Base-by-base conservation (phyloP, 2,113 vertebrate genomes). In the Archocentrus centrarchus region DNA sequence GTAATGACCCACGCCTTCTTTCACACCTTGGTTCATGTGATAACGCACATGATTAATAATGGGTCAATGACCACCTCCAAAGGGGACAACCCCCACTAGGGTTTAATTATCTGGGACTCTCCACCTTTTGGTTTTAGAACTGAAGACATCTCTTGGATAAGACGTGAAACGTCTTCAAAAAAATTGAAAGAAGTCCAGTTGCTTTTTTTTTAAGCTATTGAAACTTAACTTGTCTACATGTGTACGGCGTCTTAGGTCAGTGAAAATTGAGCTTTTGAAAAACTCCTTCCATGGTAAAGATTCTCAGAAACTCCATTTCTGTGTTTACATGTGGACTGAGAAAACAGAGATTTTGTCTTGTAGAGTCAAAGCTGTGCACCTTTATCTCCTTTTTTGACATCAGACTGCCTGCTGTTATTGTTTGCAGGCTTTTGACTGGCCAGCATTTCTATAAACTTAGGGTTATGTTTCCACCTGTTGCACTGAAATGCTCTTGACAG, bases 221-320 rank as follows among this genome's bases (percentile, higher is more conserved):
- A 7, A 35, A 35, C 6, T 35, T 35, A 35, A 35, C 6, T 70
- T 0, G 0, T 4, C 15, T 50, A 4, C 9, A 5, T 7, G 15
- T 50, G 15, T 17, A 68, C 3, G 1, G 22, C 41, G 27, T 70
- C 50, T 70, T 70, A 15, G 13, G 14, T 47, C 44, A 2, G 11
- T 47, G 44, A 47, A 47, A 47, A 14, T 6, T 5, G 14, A 6
- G 24, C 4, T 70, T 70, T 70, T 53, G 24, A 15, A 47, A 47
- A 15, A 5, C 41, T 14, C 14, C 13, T 47, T 47, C 44, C 14
- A 47, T 1, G 44, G 44, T 44, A 2, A 13, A 70, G 9, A 70
- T 11, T 50, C 64, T 70, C 15, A 50, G 24, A 70, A 70, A 30
- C 24, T 50, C 41, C 7, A 17, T 20, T 70, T 50, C 66, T 70